Evolutionary conservation across 2,888 invertebrate genomes (phyloP), one percentile per base, ranked within the genome.

Genomic region (Lamellibrachia satsuma): DNA sequence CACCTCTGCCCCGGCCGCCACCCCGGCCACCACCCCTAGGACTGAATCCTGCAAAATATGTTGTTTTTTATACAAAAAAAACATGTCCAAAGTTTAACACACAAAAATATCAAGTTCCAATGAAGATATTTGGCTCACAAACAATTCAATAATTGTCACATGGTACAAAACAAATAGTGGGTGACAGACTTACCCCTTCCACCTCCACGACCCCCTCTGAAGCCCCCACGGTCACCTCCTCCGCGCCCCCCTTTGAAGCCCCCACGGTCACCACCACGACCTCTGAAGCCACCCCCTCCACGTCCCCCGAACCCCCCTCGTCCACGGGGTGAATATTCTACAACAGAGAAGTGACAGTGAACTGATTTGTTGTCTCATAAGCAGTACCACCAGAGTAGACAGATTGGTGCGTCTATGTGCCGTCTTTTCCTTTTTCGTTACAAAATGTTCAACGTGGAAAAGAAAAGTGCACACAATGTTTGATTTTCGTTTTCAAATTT

Each of bases 1-100:
- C 75, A 75, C 75, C 15, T 11, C 75, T 75, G 3, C 92, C 60
- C 7, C 93, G 93, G 91, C 93, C 92, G 90, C 93, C 90, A 7
- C 94, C 91, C 51, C 94, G 92, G 39, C 94, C 93, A 75, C 93
- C 93, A n/a, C 94, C 94, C 52, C 94, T 93, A 3, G 93, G 92
- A 91, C 92, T 91, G 90, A 92, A 92, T 75, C 93, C 93, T 93
- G 93, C 7, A 92, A 91, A 90, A n/a, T 9, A 93, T n/a, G 27
- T 11, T 15, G 7, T 52, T 6, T 91, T 27, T 91, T 6, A n/a
- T 11, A 22, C 6, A 75, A 75, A 22, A 22, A 75, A 15, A 75
- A 75, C 3, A 75, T 2, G 6, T 52, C 22, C 27, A 75, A 6
- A 15, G 15, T n/a, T 6, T 6, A 75, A n/a, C 6, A 75, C 15